These are phyloP conservation scores for Erebia palarica DNA, from an alignment of 2,888 invertebrate genomes.

Conservation along the genomic window DNA sequence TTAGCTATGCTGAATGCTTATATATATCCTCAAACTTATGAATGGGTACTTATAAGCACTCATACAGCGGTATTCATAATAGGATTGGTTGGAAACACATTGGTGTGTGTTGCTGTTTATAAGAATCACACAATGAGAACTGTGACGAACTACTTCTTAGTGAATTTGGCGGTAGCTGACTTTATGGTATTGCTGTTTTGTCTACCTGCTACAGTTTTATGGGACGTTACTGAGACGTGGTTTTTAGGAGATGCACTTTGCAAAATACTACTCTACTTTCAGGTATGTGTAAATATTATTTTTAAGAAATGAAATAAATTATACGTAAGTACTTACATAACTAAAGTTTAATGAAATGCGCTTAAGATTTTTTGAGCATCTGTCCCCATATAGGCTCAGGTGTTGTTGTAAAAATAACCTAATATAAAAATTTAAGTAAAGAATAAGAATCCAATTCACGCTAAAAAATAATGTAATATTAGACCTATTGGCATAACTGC, in stretches of 20 bases:
- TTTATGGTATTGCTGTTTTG: conserved; percentile 95
- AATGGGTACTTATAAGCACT: conserved; percentile 89
- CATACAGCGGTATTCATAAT: conserved; percentile 89
- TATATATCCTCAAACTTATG: conserved; percentile 87
- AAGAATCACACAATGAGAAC: conserved; percentile 94
- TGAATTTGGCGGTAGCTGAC: conserved; percentile 93
- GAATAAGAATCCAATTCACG: too few species aligned
- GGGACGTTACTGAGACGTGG: conserved; percentile 97
- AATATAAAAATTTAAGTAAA: too few species aligned
- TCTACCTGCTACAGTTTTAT: conserved; percentile 92
- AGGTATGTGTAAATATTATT: conserved; percentile 83
- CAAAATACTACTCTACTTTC: conserved; percentile 93
- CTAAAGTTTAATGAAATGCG: too few species aligned
- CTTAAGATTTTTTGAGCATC: too few species aligned
- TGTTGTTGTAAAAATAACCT: too few species aligned
- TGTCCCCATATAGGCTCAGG: too few species aligned
- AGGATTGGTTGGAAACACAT: conserved; percentile 92
- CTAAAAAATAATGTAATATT: not conserved
- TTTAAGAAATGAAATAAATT: not conserved
- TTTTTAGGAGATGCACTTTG: conserved; percentile 92
- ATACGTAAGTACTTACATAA: too few species aligned
- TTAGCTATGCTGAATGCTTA: conserved; percentile 83
- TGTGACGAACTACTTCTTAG: conserved; percentile 96
- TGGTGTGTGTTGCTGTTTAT: conserved; percentile 94
- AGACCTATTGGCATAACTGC: not conserved